phyloP scores from a whole-genome alignment of 1,140 invertebrate genomes.

The Caenorhabditis elegans region DNA sequence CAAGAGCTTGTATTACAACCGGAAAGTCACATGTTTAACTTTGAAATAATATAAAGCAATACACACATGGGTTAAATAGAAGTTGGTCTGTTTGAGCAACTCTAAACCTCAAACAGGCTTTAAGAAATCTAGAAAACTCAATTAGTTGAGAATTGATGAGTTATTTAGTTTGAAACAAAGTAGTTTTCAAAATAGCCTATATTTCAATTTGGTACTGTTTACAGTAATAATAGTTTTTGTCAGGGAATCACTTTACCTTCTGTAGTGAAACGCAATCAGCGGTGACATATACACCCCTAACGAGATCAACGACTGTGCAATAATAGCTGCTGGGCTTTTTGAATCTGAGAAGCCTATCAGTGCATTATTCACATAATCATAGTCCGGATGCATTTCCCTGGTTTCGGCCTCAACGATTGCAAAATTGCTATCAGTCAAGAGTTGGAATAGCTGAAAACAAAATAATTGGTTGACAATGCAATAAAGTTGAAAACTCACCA shows the following conservation, averaged over 20 bases:
- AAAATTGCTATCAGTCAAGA: neutral
- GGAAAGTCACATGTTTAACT: too few relatives aligned
- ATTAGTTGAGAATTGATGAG: too few relatives aligned
- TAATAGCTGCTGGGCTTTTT: neutral
- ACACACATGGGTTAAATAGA: too few relatives aligned
- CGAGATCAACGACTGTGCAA: neutral
- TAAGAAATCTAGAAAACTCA: too few relatives aligned
- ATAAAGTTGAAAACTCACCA: neutral
- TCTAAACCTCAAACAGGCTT: too few relatives aligned
- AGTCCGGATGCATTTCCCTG: neutral
- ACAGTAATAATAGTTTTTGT: too few relatives aligned
- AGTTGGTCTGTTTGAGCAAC: too few relatives aligned
- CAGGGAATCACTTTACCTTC: neutral
- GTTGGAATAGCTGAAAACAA: neutral
- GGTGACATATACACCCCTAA: neutral
- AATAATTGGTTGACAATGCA: neutral
- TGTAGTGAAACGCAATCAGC: neutral
- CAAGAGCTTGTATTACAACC: too few relatives aligned
- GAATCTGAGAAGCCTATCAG: neutral
- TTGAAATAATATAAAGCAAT: too few relatives aligned
- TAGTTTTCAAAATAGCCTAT: too few relatives aligned
- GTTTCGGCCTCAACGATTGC: conserved; percentile 1
- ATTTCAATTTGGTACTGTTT: too few relatives aligned
- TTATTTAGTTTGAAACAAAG: too few relatives aligned
- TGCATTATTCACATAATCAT: neutral